Evolutionary conservation across 2,888 invertebrate genomes (phyloP).

Genomic region (Ptycholaimellus sp.): DNA sequence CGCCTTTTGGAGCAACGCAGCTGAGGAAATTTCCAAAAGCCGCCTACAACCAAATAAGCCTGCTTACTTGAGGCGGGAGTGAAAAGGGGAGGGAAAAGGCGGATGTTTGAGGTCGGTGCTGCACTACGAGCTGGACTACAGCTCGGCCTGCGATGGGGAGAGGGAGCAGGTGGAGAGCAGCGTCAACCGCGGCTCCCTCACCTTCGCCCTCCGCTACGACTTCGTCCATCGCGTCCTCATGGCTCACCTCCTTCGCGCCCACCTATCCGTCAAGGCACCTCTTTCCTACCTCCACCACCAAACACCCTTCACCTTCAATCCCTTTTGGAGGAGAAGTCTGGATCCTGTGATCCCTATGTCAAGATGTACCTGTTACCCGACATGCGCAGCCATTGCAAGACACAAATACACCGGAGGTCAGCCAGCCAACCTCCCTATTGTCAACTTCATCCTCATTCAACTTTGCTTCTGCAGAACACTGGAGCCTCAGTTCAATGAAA

Average conservation of each 20-base stretch:
- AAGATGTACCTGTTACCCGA: slow-evolving; percentile 60
- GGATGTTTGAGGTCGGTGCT: slow-evolving; percentile 17
- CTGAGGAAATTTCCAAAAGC: too few relatives aligned
- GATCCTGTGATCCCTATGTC: slow-evolving; percentile 64
- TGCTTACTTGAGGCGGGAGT: too few relatives aligned
- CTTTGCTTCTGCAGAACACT: slow-evolving; percentile 43
- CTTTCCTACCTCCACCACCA: too few relatives aligned
- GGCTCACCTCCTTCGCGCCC: slow-evolving; percentile 21
- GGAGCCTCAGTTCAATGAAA: slow-evolving; percentile 58
- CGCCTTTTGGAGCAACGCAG: too few relatives aligned
- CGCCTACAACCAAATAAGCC: too few relatives aligned
- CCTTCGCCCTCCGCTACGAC: slow-evolving; percentile 55
- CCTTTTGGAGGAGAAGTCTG: slow-evolving; percentile 52
- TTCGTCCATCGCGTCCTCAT: slow-evolving; percentile 53
- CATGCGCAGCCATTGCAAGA: slow-evolving; percentile 59
- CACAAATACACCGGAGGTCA: slow-evolving; percentile 35
- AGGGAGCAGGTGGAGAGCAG: slow-evolving; percentile 47
- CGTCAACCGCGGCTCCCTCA: slow-evolving; percentile 45
- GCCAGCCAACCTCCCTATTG: too few relatives aligned
- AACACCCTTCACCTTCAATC: slow-evolving; percentile 26
- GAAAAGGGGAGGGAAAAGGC: too few relatives aligned
- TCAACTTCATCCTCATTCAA: too few relatives aligned
- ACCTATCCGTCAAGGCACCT: slow-evolving; percentile 40
- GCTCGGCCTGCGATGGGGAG: too few relatives aligned
- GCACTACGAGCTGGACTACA: slow-evolving; percentile 40